A percentile compares a stretch with the other conserved stretches of the same genome.
phyloP scores from a whole-genome alignment of 2,888 invertebrate species.

The Melieria omissa region DNA sequence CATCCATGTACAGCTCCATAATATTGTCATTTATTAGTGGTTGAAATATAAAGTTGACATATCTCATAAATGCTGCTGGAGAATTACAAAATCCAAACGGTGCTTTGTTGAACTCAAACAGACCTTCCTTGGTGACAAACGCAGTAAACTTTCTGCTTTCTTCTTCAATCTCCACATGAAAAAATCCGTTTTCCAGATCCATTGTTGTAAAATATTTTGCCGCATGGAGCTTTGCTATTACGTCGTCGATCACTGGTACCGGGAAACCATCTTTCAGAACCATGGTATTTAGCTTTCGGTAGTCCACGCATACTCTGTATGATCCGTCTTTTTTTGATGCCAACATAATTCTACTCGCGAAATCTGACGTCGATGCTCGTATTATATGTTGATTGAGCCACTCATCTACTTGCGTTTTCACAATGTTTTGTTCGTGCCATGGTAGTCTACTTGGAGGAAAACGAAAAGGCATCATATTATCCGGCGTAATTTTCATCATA shows the following conservation, averaged over 20 bases:
- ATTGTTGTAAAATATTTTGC: conserved; percentile 37
- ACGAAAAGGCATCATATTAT: no score
- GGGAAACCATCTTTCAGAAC: conserved; percentile 58
- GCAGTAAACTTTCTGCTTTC: conserved; percentile 30
- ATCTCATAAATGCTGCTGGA: conserved; percentile 36
- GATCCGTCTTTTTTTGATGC: background rate
- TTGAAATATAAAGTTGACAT: conserved; percentile 38
- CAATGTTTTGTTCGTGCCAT: no score
- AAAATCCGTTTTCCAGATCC: conserved; percentile 39
- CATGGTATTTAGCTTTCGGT: conserved; percentile 57
- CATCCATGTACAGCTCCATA: no score
- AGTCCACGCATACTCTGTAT: conserved; percentile 58
- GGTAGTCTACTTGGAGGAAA: no score
- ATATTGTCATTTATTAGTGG: no score
- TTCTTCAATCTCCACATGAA: conserved; percentile 38
- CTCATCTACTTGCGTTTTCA: conserved; percentile 13
- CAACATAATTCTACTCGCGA: no score
- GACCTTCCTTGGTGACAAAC: conserved; percentile 32
- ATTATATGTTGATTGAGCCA: background rate
- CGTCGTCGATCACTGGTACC: conserved; percentile 43
- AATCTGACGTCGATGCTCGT: no score
- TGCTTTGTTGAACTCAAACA: conserved; percentile 37
- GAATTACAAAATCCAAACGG: conserved; percentile 42
- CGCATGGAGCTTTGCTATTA: conserved; percentile 34
- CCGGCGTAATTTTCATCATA: no score